These are phyloP conservation scores for Phrixothrix hirtus DNA, from an alignment of 2,888 invertebrate genomes.

Conservation along the genomic window DNA sequence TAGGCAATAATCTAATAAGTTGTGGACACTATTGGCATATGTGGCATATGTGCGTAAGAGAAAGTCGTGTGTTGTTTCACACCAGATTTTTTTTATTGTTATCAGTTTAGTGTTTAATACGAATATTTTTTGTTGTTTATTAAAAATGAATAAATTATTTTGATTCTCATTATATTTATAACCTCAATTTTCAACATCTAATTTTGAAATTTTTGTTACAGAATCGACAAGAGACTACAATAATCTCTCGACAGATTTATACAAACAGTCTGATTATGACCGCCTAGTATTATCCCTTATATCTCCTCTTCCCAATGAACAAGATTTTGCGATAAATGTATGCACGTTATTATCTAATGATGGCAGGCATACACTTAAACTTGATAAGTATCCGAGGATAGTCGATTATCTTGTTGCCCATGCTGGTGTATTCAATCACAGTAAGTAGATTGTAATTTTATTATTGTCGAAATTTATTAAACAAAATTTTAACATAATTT, in stretches of 20 bases:
- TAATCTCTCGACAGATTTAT: constrained; percentile 69
- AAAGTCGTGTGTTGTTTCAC: too few relatives aligned
- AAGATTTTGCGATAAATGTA: constrained; percentile 97
- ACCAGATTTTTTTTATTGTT: not conserved
- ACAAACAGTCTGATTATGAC: constrained; percentile 77
- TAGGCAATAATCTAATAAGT: too few relatives aligned
- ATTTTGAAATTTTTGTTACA: constrained; percentile 53
- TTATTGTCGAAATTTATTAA: too few relatives aligned
- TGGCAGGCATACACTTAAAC: constrained; percentile 82
- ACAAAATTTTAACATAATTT: too few relatives aligned
- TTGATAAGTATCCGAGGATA: constrained; percentile 84
- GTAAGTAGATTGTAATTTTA: constrained; percentile 67
- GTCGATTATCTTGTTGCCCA: constrained; percentile 90
- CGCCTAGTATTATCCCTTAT: constrained; percentile 87
- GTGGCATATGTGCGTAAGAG: too few relatives aligned
- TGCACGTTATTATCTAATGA: constrained; percentile 95
- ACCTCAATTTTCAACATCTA: too few relatives aligned
- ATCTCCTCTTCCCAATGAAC: constrained; percentile 97
- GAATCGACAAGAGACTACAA: constrained; percentile 66
- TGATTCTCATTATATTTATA: too few relatives aligned
- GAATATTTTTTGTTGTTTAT: too few relatives aligned
- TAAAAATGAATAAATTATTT: too few relatives aligned
- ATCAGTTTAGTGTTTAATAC: not conserved
- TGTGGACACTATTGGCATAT: too few relatives aligned
- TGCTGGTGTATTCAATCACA: constrained; percentile 89